These are phyloP conservation scores for Lordiphosa collinella DNA, from an alignment of 1,140 invertebrate species.

Conservation along the genomic window DNA sequence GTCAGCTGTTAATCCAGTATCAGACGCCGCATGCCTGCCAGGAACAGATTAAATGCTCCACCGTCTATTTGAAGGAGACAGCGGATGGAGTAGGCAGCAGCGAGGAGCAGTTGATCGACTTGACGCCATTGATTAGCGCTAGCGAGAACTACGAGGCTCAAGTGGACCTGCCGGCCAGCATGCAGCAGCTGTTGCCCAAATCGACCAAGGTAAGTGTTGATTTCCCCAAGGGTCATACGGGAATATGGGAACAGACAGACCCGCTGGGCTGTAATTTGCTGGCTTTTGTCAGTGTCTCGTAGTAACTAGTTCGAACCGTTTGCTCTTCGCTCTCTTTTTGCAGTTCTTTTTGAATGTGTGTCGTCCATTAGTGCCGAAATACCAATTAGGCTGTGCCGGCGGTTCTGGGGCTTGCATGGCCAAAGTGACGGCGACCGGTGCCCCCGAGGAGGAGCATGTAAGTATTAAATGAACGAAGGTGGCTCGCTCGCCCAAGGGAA, in stretches of 20 bases:
- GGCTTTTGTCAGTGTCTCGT: conserved; percentile 32
- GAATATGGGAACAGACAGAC: too few species aligned
- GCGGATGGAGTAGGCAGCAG: conserved; percentile 43
- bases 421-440: conserved; percentile 57
- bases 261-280: conserved; percentile 34
- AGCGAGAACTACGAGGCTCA: conserved; percentile 80
- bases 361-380: conserved; percentile 79
- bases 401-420: conserved; percentile 81
- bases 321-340: conserved; percentile 30
- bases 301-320: background rate
- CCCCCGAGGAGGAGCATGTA: conserved; percentile 80
- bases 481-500: conserved; percentile 37
- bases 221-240: conserved; percentile 23
- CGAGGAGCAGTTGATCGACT: conserved; percentile 70
- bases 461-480: conserved; percentile 50
- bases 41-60: conserved; percentile 75
- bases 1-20: conserved; percentile 80
- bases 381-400: conserved; percentile 80
- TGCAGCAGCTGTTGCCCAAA: conserved; percentile 53
- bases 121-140: conserved; percentile 79
- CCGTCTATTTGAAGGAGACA: conserved; percentile 46
- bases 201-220: conserved; percentile 69
- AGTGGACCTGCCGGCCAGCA: conserved; percentile 57
- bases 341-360: conserved; percentile 81
- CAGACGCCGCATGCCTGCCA: conserved; percentile 80